phyloP scores from a whole-genome alignment of 1,140 invertebrate genomes.

The Drosophila seguyi region DNA sequence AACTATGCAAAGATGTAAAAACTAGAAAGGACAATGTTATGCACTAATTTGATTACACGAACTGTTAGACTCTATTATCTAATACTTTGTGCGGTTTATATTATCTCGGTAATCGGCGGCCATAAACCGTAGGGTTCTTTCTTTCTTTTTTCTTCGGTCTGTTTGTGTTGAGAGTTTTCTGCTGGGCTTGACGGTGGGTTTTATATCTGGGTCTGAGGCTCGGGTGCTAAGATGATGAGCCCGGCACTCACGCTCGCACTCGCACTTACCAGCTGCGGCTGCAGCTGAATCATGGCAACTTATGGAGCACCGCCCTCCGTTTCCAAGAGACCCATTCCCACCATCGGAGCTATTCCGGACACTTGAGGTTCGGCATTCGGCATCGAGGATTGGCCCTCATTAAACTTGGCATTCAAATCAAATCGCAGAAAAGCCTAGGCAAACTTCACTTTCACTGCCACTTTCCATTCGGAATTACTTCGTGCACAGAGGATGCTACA shows the following conservation, averaged over 20 bases:
- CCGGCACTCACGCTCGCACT: neutral
- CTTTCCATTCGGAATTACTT: slow-evolving; percentile 14
- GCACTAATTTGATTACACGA: neutral
- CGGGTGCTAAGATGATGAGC: slow-evolving; percentile 27
- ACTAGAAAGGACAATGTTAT: neutral
- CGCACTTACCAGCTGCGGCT: slow-evolving; percentile 17
- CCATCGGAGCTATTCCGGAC: slow-evolving; percentile 10
- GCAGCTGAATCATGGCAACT: slow-evolving; percentile 67
- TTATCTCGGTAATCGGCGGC: neutral
- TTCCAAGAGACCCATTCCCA: neutral
- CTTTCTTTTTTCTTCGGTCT: neutral
- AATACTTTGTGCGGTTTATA: neutral
- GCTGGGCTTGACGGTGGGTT: slow-evolving; percentile 1
- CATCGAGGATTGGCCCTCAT: slow-evolving; percentile 50
- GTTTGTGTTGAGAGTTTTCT: slow-evolving; percentile 24
- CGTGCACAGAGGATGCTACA: slow-evolving; percentile 1
- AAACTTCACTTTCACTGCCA: slow-evolving; percentile 34
- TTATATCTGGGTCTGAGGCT: slow-evolving; percentile 7
- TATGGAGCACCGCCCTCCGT: slow-evolving; percentile 40
- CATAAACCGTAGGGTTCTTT: neutral
- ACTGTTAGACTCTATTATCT: neutral
- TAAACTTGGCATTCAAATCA: slow-evolving; percentile 69
- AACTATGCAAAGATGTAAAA: neutral
- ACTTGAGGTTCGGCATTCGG: slow-evolving; percentile 17
- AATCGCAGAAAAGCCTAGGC: slow-evolving; percentile 41